phyloP scores from a whole-genome alignment of 2,797 vertebrate genomes.

The Discoglossus pictus region DNA sequence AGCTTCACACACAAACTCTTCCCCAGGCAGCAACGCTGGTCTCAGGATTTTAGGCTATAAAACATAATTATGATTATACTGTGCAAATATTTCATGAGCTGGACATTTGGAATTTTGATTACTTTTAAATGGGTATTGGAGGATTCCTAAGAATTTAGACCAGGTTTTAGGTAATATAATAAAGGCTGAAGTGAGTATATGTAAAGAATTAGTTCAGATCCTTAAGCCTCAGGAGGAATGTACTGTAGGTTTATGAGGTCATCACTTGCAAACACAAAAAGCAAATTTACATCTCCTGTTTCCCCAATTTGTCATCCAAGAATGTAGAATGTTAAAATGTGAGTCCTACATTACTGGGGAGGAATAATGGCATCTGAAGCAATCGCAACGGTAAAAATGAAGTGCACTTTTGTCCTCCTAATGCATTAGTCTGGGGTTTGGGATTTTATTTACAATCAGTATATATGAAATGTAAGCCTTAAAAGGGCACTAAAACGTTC shows the following conservation, averaged over 20 bases:
- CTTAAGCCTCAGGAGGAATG: not conserved
- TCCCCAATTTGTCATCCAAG: not conserved
- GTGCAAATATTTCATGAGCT: not conserved
- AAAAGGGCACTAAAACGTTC: no score
- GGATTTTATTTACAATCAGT: not conserved
- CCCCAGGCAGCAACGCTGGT: conserved; percentile 89
- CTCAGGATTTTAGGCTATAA: conserved; percentile 93
- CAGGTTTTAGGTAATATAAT: no score
- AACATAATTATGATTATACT: conserved; percentile 23
- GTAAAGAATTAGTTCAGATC: not conserved
- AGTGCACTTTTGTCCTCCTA: not conserved
- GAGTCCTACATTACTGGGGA: not conserved
- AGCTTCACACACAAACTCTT: conserved; percentile 92
- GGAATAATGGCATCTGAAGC: not conserved
- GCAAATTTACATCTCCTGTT: not conserved
- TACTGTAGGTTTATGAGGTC: not conserved
- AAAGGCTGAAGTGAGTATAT: not conserved
- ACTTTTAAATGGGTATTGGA: no score
- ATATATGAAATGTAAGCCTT: no score
- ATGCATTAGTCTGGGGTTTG: not conserved
- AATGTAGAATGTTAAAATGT: no score
- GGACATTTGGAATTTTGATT: no score
- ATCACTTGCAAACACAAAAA: not conserved
- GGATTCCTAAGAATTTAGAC: no score
- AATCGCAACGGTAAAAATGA: not conserved